phyloP scores from a whole-genome alignment of 64 coral and sea anemone species.

The Montipora efflorescens region DNA sequence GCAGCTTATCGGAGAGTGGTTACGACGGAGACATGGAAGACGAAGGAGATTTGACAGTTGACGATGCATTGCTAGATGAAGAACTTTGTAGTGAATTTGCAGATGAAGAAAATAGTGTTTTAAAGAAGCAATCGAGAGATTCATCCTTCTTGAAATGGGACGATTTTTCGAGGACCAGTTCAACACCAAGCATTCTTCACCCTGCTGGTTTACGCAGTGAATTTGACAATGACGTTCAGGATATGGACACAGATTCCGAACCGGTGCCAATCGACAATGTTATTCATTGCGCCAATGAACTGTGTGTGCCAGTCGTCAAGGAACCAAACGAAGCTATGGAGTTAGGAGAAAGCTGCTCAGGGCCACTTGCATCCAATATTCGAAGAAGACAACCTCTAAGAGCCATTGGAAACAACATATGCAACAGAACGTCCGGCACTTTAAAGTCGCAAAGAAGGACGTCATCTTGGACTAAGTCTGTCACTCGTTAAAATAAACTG shows the following conservation, averaged over 20 bases:
- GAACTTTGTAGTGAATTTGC: conserved; percentile 35
- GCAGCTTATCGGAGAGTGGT: conserved; percentile 85
- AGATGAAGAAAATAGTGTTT: conserved; percentile 56
- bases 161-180: conserved; percentile 68
- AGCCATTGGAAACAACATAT: conserved; percentile 68
- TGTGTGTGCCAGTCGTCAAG: conserved; percentile 61
- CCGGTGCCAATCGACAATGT: conserved; percentile 59
- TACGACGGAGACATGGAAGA: conserved; percentile 94
- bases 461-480: conserved; percentile 5
- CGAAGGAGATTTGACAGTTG: conserved; percentile 75
- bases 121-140: conserved; percentile 80
- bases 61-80: conserved; percentile 68
- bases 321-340: conserved; percentile 37
- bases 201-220: conserved; percentile 26
- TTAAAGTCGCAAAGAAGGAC: conserved; percentile 22
- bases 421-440: not conserved
- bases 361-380: not conserved
- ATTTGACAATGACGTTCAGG: conserved; percentile 70
- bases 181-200: conserved; percentile 89
- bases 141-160: conserved; percentile 88
- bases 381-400: conserved; percentile 66
- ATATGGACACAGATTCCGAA: conserved; percentile 81
- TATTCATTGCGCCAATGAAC: conserved; percentile 75
- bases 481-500: not conserved
- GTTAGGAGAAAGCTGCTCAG: not conserved